Conservation (phyloP, 2,797 vertebrate species). For the Xiphophorus birchmanni region DNA sequence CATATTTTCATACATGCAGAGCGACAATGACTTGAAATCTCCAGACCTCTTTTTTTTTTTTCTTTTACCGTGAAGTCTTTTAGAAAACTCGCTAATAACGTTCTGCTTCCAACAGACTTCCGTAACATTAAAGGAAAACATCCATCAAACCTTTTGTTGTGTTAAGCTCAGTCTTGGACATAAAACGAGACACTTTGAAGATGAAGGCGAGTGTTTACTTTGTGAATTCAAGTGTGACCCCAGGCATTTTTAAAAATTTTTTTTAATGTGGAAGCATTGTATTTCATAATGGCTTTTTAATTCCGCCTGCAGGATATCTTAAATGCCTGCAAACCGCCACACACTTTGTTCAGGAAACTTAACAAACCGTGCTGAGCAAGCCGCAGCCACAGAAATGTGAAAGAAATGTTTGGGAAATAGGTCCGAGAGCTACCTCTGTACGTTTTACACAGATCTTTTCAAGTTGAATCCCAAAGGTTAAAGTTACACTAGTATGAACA, state of each 20-base stretch:
- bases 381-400: slow-evolving; percentile 77
- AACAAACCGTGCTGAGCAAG: slow-evolving; percentile 76
- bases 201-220: slow-evolving; percentile 72
- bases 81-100: slow-evolving; percentile 49
- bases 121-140: slow-evolving; percentile 60
- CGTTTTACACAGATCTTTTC: not conserved
- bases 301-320: slow-evolving; percentile 81
- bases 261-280: slow-evolving; percentile 79
- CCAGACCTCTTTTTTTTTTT: slow-evolving; percentile 19
- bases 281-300: slow-evolving; percentile 86
- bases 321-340: slow-evolving; percentile 81
- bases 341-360: slow-evolving; percentile 83
- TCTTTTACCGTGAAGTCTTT: slow-evolving; percentile 25
- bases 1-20: slow-evolving; percentile 5
- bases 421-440: slow-evolving; percentile 64
- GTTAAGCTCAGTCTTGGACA: slow-evolving; percentile 24
- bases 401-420: slow-evolving; percentile 69
- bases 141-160: slow-evolving; percentile 65
- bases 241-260: not conserved
- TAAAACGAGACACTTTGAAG: slow-evolving; percentile 33
- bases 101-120: slow-evolving; percentile 64
- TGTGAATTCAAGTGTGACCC: slow-evolving; percentile 63
- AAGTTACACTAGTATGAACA: not conserved
- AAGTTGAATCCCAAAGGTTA: not conserved
- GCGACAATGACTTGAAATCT: slow-evolving; percentile 13